Conservation (phyloP, 2,888 invertebrate genomes). For the Andrena haemorrhoa region DNA sequence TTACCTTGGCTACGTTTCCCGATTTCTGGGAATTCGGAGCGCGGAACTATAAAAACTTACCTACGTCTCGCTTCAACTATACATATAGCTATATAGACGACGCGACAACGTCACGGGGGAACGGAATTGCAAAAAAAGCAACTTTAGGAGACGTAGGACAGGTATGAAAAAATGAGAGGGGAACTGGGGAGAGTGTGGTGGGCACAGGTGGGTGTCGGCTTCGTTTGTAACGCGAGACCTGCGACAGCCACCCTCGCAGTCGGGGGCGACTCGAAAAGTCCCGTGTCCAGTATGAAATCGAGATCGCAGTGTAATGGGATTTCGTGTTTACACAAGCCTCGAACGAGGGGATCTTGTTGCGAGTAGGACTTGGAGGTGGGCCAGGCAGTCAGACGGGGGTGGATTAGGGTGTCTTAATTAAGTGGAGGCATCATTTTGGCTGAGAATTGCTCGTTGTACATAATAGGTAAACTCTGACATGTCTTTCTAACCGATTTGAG, state of each 20-base stretch:
- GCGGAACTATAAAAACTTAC: neutral
- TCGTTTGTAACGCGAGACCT: constrained; percentile 81
- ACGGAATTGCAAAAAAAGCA: constrained; percentile 8
- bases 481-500: neutral
- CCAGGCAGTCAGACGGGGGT: neutral
- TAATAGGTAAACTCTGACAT: neutral
- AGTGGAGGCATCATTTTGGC: neutral
- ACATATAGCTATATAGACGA: no score
- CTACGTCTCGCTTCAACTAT: neutral
- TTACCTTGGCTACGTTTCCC: neutral
- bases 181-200: constrained; percentile 58
- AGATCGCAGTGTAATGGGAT: constrained; percentile 72
- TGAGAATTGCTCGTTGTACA: neutral
- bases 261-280: constrained; percentile 32
- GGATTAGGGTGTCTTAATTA: neutral
- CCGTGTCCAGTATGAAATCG: constrained; percentile 60
- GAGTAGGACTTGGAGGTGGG: neutral
- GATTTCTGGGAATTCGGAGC: neutral
- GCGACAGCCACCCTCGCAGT: constrained; percentile 62
- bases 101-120: no score
- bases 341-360: constrained; percentile 28
- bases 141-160: constrained; percentile 23
- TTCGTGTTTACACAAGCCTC: constrained; percentile 69
- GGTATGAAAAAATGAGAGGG: constrained; percentile 37
- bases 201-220: constrained; percentile 82